phyloP scores from a whole-genome alignment of 2,888 invertebrate species.

The Drosophila gaucha region DNA sequence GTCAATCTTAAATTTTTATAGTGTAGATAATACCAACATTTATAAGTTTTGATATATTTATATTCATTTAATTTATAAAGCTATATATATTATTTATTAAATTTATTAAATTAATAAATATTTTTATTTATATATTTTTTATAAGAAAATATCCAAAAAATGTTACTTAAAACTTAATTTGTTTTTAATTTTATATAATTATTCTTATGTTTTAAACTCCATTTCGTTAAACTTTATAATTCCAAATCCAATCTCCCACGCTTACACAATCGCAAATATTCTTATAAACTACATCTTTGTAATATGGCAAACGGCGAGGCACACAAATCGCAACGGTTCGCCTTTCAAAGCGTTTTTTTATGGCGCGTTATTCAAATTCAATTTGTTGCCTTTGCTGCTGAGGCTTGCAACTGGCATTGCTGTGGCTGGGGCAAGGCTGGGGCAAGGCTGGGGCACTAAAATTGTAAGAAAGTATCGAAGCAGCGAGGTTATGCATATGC shows the following conservation, averaged over 20 bases:
- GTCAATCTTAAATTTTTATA: too few species aligned
- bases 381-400: conserved; percentile 43
- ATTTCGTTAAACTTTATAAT: neutral
- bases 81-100: too few species aligned
- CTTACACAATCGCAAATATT: neutral
- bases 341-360: conserved; percentile 47
- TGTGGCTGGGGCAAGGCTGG: neutral
- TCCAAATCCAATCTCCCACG: neutral
- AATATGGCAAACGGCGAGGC: conserved; percentile 8
- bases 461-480: conserved; percentile 51
- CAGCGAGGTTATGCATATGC: conserved; percentile 45
- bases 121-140: too few species aligned
- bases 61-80: too few species aligned
- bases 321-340: conserved; percentile 31
- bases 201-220: too few species aligned
- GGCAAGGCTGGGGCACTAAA: conserved; percentile 11
- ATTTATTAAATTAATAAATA: too few species aligned
- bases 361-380: conserved; percentile 54
- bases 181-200: too few species aligned
- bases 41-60: too few species aligned
- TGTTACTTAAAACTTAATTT: too few species aligned
- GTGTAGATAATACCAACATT: too few species aligned
- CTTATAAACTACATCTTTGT: conserved; percentile 16
- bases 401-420: neutral
- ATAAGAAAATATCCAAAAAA: too few species aligned